Evolutionary conservation across 2,888 invertebrate species (phyloP), one percentile per base, ranked within the genome.

Genomic region (Ypsolopha scabrella): DNA sequence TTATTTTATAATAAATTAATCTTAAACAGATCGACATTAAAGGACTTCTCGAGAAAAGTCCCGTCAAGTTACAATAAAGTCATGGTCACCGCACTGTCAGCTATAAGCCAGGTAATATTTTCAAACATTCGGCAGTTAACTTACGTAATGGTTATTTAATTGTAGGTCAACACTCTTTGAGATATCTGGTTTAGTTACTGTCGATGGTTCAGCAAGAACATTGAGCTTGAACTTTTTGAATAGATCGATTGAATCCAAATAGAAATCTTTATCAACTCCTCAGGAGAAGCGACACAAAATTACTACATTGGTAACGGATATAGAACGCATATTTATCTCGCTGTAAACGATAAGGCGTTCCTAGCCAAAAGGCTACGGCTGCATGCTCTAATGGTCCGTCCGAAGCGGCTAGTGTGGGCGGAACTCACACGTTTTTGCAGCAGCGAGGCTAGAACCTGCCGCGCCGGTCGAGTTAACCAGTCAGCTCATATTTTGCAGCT

Each of bases 401-500:
- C 35, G 46, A 34, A 35, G 46, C 46, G 35, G 34, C 13, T 37
- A 14, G 39, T 41, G 49, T 50, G 50, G 50, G 50, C 50, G 50
- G 50, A 43, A 49, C 49, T 49, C 49, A 71, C 74, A 75, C 75
- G 72, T 76, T 75, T 77, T 76, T 75, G 71, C 73, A 56, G 56
- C 24, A 59, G 67, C 65, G 63, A 49, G 41, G 41, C 49, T 49
- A 68, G 60, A 72, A 75, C 71, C 65, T 60, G 72, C 67, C 59
- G 65, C 70, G 71, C 71, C 72, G 70, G 72, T 72, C 64, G 67
- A 60, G 67, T 61, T 62, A 63, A 70, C 70, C 70, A 72, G 69
- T 68, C 68, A 61, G 69, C 72, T 78, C 68, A 74, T 80, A 74
- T 78, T 80, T 79, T 77, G 75, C 79, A 61, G 79, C 79, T 80